These are phyloP conservation scores for Phrynocephalus guinanensis DNA, from an alignment of 2,797 vertebrate species.

Conservation along the genomic window DNA sequence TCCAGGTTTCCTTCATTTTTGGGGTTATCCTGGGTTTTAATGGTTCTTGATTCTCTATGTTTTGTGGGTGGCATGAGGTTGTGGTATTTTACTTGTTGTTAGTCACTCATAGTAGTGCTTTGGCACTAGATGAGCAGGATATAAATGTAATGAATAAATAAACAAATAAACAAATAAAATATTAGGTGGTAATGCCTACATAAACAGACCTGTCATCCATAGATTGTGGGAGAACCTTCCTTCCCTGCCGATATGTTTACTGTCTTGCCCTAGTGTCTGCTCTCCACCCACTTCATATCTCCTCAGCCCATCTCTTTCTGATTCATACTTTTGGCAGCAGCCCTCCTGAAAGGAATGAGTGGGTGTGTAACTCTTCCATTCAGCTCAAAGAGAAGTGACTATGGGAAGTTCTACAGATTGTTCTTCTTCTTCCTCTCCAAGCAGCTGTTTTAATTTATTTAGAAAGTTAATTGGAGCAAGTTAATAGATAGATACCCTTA, in stretches of 20 bases:
- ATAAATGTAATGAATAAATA: too few species aligned
- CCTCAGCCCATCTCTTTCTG: constrained; percentile 6
- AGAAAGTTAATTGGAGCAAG: not conserved
- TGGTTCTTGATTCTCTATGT: too few species aligned
- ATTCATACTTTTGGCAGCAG: not conserved
- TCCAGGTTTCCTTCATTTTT: too few species aligned
- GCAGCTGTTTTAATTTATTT: too few species aligned
- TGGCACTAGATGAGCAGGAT: too few species aligned
- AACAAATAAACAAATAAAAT: too few species aligned
- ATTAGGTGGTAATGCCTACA: not conserved
- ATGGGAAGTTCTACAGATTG: not conserved
- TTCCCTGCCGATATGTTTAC: not conserved
- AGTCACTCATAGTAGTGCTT: too few species aligned
- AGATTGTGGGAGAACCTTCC: not conserved
- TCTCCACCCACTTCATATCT: not conserved
- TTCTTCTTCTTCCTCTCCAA: not conserved
- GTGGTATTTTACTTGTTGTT: too few species aligned
- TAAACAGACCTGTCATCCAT: not conserved
- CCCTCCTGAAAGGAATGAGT: not conserved
- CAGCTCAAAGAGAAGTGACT: not conserved
- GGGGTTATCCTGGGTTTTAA: too few species aligned
- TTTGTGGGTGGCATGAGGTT: too few species aligned
- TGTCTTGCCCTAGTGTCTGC: too few species aligned
- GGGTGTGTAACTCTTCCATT: not conserved
- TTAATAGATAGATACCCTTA: not conserved